Conservation (phyloP, 2,888 invertebrate species). For the Melipona beecheii region DNA sequence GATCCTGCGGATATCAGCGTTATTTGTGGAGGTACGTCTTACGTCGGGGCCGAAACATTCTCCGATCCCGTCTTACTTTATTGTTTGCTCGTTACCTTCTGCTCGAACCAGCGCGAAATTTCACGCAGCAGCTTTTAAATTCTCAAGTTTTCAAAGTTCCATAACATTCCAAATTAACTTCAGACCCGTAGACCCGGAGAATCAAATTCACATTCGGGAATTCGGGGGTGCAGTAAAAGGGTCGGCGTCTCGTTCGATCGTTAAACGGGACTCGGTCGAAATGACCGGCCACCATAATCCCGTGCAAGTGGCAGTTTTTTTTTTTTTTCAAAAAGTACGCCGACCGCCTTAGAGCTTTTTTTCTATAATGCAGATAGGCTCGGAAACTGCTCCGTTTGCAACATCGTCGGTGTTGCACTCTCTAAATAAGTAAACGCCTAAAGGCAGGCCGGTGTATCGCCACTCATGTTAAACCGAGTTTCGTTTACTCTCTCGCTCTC, state of each 20-base stretch:
- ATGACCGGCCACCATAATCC: neutral
- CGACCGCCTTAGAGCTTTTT: slow-evolving; percentile 17
- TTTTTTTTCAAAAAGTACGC: neutral
- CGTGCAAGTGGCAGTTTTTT: neutral
- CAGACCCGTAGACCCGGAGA: no score
- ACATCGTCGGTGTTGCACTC: slow-evolving; percentile 47
- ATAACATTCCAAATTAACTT: no score
- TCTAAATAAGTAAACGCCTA: slow-evolving; percentile 59
- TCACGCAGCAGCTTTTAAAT: no score
- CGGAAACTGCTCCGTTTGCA: slow-evolving; percentile 32
- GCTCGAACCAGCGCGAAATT: no score
- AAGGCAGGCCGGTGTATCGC: slow-evolving; percentile 61
- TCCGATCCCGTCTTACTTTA: neutral
- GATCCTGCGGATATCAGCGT: slow-evolving; percentile 47
- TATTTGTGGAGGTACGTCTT: slow-evolving; percentile 61
- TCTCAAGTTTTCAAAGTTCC: no score
- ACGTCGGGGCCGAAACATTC: slow-evolving; percentile 42
- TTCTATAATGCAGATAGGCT: slow-evolving; percentile 52
- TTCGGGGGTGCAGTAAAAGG: neutral
- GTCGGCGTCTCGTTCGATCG: neutral
- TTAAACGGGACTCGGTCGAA: neutral
- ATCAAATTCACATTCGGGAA: no score
- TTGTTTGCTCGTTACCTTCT: no score
- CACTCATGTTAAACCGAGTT: slow-evolving; percentile 73
- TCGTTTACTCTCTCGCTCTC: slow-evolving; percentile 65